Percentiles rank a stretch among this genome's conserved stretches.
phyloP scores from a whole-genome alignment of 2,888 invertebrate species.

The Piscicola geometra region DNA sequence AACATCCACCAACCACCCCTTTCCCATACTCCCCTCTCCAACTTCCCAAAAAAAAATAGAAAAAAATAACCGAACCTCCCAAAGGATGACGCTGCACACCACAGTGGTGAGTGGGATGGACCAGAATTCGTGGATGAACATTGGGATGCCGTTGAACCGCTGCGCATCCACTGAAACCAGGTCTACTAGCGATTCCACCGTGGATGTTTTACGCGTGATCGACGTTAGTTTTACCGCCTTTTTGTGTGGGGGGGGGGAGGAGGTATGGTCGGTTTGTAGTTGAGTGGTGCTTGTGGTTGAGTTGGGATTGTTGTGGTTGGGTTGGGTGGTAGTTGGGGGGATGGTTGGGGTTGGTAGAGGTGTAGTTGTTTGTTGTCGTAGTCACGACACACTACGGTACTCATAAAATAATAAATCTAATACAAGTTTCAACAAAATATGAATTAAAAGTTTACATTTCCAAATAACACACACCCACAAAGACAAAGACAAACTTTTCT shows the following conservation, averaged over 20 bases:
- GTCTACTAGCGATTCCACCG: neutral
- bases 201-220: neutral
- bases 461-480: no score
- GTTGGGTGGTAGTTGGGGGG: neutral
- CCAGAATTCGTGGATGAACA: neutral
- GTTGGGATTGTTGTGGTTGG: neutral
- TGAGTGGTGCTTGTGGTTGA: neutral
- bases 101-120: neutral
- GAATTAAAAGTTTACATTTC: no score
- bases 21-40: no score
- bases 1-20: no score
- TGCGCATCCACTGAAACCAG: neutral
- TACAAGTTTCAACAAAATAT: neutral
- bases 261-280: neutral
- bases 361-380: neutral
- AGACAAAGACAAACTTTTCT: conserved; percentile 61
- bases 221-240: neutral
- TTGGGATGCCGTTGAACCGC: neutral
- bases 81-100: neutral
- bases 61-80: no score
- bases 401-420: neutral
- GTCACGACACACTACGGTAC: no score
- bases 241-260: no score
- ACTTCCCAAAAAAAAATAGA: no score
- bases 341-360: neutral